These are phyloP conservation scores for Drosophila neoperkinsi DNA, from an alignment of 2,888 invertebrate species.

Conservation along the genomic window DNA sequence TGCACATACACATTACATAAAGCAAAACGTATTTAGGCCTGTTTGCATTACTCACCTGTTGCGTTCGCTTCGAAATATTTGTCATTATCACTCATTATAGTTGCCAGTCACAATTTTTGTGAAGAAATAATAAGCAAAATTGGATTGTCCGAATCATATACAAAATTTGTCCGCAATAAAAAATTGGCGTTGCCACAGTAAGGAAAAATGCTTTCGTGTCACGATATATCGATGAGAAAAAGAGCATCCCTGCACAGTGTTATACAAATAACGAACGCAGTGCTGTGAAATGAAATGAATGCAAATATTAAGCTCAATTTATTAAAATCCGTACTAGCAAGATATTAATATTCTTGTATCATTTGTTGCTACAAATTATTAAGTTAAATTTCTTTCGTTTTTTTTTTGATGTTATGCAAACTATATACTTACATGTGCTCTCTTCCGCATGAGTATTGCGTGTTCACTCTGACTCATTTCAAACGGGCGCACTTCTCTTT, in stretches of 20 bases:
- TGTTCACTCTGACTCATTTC: slow-evolving; percentile 40
- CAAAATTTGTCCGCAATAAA: slow-evolving; percentile 40
- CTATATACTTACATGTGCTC: slow-evolving; percentile 19
- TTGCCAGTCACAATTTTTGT: slow-evolving; percentile 1
- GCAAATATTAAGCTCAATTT: slow-evolving; percentile 11
- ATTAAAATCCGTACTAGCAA: neutral
- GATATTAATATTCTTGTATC: neutral
- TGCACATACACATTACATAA: slow-evolving; percentile 8
- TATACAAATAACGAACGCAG: slow-evolving; percentile 1
- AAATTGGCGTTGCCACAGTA: slow-evolving; percentile 17
- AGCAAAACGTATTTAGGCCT: neutral
- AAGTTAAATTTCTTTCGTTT: neutral
- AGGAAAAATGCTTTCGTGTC: neutral
- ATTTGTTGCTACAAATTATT: neutral
- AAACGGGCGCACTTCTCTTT: slow-evolving; percentile 17
- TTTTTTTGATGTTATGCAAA: slow-evolving; percentile 2
- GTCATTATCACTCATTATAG: slow-evolving; percentile 31
- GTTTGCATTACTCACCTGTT: neutral
- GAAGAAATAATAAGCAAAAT: neutral
- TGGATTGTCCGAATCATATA: slow-evolving; percentile 33
- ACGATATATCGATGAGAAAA: slow-evolving; percentile 20
- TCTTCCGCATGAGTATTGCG: slow-evolving; percentile 32
- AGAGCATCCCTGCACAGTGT: neutral
- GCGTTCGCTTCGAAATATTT: neutral
- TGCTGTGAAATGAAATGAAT: slow-evolving; percentile 15